These are phyloP conservation scores for Eurystomus glaucurus DNA, from an alignment of 2,797 vertebrate genomes.

Conservation along the genomic window DNA sequence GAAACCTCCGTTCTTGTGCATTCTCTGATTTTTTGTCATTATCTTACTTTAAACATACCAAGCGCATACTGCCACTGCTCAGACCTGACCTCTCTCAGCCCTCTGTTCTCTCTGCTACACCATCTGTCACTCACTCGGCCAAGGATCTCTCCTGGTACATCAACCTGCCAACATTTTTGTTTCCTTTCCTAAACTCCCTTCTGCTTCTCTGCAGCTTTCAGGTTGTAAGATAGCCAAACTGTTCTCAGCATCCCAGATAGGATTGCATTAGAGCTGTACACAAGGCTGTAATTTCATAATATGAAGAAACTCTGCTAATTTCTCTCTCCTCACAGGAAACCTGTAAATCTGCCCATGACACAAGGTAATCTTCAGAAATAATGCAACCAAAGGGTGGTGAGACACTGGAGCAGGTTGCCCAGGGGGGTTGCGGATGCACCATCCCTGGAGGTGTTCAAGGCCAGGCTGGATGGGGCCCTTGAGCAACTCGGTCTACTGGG, in stretches of 20 bases:
- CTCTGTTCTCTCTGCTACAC: slow-evolving; percentile 37
- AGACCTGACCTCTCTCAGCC: slow-evolving; percentile 31
- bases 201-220: slow-evolving; percentile 37
- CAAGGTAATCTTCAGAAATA: not conserved
- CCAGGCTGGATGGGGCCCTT: too few relatives aligned
- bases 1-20: not conserved
- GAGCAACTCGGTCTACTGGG: too few relatives aligned
- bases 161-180: slow-evolving; percentile 52
- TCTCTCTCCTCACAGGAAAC: not conserved
- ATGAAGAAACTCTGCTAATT: not conserved
- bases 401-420: too few relatives aligned
- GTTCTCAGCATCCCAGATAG: not conserved
- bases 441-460: too few relatives aligned
- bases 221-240: not conserved
- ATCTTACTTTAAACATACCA: not conserved
- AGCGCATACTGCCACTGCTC: not conserved
- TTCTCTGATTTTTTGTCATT: not conserved
- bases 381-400: not conserved
- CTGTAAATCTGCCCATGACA: not conserved
- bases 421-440: too few relatives aligned
- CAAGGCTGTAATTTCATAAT: not conserved
- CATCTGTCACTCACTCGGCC: slow-evolving; percentile 58
- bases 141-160: slow-evolving; percentile 33
- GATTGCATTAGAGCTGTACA: not conserved
- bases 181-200: slow-evolving; percentile 51